Base-by-base conservation (phyloP, 2,113 vertebrate species). In the Candoia aspera region DNA sequence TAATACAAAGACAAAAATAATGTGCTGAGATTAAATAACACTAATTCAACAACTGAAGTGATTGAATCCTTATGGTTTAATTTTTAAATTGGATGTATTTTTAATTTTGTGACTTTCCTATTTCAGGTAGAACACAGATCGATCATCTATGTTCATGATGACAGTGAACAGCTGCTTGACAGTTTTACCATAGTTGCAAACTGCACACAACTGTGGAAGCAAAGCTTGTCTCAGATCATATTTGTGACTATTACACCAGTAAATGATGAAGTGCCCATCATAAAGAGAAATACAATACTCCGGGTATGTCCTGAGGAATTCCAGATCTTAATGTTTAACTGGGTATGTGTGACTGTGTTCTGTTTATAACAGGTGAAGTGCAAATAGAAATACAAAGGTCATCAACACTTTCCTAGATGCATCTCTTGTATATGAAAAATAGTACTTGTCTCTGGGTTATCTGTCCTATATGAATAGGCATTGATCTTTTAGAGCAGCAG, bases 121-220 rank as follows among this genome's bases (percentile, higher is more conserved):
- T 97, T 96, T 89, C 90, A 99, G 99, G 95, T 99, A 95, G 98
- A 99, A 85, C 97, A 98, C 58, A 98, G 98, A 95, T 97, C 98
- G 89, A 98, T 99, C 94, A 98, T 98, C 95, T 99, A 98, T 91
- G 94, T 98, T 91, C 98, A 99, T 33, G 98, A 99, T 96, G 97
- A 96, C 92, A 99, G 98, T 0, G 98, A 99, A 96, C 98, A 97
- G 1, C 93, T 95, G 29, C 92, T 95, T 84, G 99, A 99, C 95
- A 97, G 89, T 95, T 99, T 99, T 95, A 98, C 98, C 49, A 86
- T 99, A 59, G 93, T 98, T 92, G 98, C 97, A 91, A 99, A 98
- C 89, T 98, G 97, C 96, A 98, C 97, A 0, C 97, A 98, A 86
- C 94, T 99, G 91, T 96, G 97, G 96, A 99, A 99, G 95, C 97